Conservation (phyloP, 2,113 vertebrate species). For the Narcine bancroftii region DNA sequence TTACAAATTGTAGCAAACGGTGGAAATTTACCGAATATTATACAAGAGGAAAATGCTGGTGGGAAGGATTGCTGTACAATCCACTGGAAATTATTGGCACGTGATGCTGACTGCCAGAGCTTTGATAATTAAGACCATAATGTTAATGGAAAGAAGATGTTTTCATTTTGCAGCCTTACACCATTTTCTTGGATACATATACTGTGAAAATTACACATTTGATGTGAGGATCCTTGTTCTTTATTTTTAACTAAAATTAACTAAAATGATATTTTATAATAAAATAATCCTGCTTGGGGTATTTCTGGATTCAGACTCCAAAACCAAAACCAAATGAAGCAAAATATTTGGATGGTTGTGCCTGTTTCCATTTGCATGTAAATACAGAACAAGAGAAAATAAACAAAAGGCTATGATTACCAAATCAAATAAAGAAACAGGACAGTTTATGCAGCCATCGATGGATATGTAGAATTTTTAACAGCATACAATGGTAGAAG, state of each 20-base stretch:
- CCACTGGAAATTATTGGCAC: neutral
- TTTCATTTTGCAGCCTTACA: neutral
- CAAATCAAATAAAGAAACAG: neutral
- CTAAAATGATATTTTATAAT: neutral
- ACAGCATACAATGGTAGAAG: neutral
- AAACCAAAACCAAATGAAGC: neutral
- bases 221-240: neutral
- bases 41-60: neutral
- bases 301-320: neutral
- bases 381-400: neutral
- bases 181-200: neutral
- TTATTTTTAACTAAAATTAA: neutral
- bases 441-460: neutral
- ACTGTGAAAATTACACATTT: neutral
- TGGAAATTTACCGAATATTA: neutral
- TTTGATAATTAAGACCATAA: neutral
- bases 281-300: neutral
- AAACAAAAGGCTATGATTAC: neutral
- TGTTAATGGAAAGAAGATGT: neutral
- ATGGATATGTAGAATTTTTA: neutral
- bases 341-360: neutral
- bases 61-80: neutral
- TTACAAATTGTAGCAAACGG: neutral
- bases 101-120: neutral
- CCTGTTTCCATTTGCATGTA: neutral